Conservation (phyloP, 1,140 invertebrate species). For the Pissodes strobi region DNA sequence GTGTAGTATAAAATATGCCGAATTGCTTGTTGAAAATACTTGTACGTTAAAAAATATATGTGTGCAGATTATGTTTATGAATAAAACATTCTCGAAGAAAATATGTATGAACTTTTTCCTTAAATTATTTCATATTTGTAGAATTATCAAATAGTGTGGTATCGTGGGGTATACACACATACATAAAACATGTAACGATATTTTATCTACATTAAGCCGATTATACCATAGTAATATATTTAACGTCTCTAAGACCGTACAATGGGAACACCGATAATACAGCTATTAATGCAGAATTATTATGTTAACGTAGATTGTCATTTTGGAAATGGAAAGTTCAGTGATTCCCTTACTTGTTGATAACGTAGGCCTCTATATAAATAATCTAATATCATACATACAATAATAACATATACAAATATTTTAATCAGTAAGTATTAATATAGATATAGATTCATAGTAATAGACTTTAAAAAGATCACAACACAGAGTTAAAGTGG, state of each 20-base stretch:
- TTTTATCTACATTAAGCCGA: conserved; percentile 48
- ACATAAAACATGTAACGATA: conserved; percentile 49
- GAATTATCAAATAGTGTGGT: conserved; percentile 3
- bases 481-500: conserved; percentile 57
- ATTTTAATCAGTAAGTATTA: conserved; percentile 52
- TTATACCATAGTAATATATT: conserved; percentile 43
- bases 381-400: conserved; percentile 51
- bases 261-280: conserved; percentile 49
- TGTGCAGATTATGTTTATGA: no score
- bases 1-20: no score
- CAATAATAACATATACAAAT: conserved; percentile 56
- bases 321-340: conserved; percentile 47
- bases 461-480: conserved; percentile 59
- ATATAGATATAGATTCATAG: conserved; percentile 58
- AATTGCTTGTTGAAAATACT: no score
- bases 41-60: background rate
- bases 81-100: no score
- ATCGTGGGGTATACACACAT: background rate
- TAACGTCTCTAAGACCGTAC: conserved; percentile 49
- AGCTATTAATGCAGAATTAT: conserved; percentile 41
- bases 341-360: conserved; percentile 23
- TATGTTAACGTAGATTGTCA: conserved; percentile 52
- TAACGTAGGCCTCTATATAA: conserved; percentile 41
- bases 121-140: conserved; percentile 5
- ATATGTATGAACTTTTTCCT: background rate